Conservation (phyloP, 2,888 invertebrate genomes). For the Polydesmus complanatus region DNA sequence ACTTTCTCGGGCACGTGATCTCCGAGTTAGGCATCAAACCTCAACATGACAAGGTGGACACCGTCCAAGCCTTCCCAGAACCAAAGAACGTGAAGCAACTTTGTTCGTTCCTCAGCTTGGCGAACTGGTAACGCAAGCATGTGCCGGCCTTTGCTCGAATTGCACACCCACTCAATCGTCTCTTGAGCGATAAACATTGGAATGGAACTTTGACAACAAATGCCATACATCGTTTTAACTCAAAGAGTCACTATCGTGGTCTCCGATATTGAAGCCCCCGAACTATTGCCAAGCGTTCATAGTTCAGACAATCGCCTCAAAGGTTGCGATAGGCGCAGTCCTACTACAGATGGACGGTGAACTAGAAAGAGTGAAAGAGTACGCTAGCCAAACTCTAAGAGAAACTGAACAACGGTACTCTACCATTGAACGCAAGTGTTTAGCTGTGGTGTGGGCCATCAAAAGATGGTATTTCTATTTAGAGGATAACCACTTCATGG, state of each 20-base stretch:
- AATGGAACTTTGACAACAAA: background rate
- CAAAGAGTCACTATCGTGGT: background rate
- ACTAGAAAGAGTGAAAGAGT: slow-evolving; percentile 15
- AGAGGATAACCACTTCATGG: slow-evolving; percentile 21
- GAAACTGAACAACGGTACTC: slow-evolving; percentile 21
- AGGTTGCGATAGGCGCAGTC: background rate
- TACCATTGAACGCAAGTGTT: slow-evolving; percentile 23
- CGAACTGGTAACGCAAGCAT: background rate
- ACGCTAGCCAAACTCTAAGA: slow-evolving; percentile 18
- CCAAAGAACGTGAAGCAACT: background rate
- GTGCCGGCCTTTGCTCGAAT: background rate
- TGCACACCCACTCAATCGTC: background rate
- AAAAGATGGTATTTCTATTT: slow-evolving; percentile 22
- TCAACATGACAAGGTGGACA: too few relatives aligned
- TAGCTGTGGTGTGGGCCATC: slow-evolving; percentile 22
- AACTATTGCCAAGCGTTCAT: background rate
- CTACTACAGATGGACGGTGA: background rate
- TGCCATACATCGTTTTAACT: background rate
- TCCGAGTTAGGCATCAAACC: too few relatives aligned
- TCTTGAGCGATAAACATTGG: background rate
- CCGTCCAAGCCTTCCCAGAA: too few relatives aligned
- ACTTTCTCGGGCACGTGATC: too few relatives aligned
- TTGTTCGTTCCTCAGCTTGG: background rate
- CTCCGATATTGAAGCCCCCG: background rate
- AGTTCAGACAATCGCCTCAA: background rate